Base-by-base conservation (phyloP, 2,888 invertebrate species). In the Nephrocerus scutellatus region DNA sequence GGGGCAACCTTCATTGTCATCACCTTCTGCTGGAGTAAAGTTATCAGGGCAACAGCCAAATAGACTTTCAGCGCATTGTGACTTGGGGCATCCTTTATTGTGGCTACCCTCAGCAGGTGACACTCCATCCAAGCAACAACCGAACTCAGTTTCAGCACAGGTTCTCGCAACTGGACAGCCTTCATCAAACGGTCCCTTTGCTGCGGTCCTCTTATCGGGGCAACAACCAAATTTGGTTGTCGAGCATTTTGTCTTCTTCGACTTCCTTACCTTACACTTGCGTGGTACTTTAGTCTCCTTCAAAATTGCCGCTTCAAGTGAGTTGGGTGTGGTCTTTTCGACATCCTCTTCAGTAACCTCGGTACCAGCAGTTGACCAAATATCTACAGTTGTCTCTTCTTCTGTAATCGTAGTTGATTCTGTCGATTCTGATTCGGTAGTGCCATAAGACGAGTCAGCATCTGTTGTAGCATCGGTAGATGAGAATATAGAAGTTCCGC, bases 11-110 rank as follows among this genome's bases (percentile, higher is more conserved):
- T 88, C 84, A 48, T 78, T 74, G 10, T 66, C 59, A 52, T 87
- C 85, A 31, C 92, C 91, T 59, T 80, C 75, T 1, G 92, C 83
- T 7, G 79, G 70, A 0, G 83, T 84, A 49, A 74, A 74, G 30
- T 81, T 80, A 63, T 91, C 89, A 8, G 78, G 76, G 57, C 92
- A 93, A 60, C 92, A 93, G 3, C 92, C 92, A 56, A 83, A 92
- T 6, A 91, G 70, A 0, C 85, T 83, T 55, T 82, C 82, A 0
- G 74, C 74, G 58, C 91, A 91, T 8, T 76, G 74, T 1, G 77
- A 71, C 24, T 74, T 66, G 0, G 88, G 87, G 59, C 95, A 96
- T 3, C 84, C 92, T 55, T 80, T 71, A 43, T 74, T 63, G 10
- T 80, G 72, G 1, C 77, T 72, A 8, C 89, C 90, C 38, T 70